Percentiles rank a stretch among this genome's conserved stretches.
These are phyloP conservation scores for Symphodus melops DNA, from an alignment of 2,113 vertebrate genomes.

Conservation along the genomic window DNA sequence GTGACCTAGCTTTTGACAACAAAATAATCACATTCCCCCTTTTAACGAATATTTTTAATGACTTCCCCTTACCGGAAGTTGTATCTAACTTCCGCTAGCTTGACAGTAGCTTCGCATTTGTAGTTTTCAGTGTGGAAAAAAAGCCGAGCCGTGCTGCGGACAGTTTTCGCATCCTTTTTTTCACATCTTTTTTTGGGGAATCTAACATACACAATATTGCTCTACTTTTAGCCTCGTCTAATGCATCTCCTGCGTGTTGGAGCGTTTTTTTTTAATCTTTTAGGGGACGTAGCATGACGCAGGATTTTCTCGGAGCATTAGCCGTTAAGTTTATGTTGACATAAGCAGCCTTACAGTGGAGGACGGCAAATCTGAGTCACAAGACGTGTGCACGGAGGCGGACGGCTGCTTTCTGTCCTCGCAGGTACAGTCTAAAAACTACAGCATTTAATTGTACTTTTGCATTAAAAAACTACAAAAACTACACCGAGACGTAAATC, in stretches of 20 bases:
- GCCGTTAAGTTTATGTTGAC: slow-evolving; percentile 59
- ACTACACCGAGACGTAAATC: too few species aligned
- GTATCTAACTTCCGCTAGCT: accelerated
- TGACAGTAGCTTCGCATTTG: neutral
- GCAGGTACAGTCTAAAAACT: slow-evolving; percentile 30
- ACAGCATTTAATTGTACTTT: neutral
- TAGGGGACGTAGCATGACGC: slow-evolving; percentile 44
- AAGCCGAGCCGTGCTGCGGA: neutral
- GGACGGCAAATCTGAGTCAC: slow-evolving; percentile 67
- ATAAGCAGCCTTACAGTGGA: slow-evolving; percentile 41
- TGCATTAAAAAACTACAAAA: too few species aligned
- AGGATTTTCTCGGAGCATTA: slow-evolving; percentile 28
- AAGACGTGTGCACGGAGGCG: slow-evolving; percentile 44
- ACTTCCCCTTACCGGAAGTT: slow-evolving; percentile 4
- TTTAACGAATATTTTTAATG: neutral
- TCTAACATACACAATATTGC: accelerated
- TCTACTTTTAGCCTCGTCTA: accelerated
- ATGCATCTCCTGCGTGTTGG: accelerated
- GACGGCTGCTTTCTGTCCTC: neutral
- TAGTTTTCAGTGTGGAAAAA: slow-evolving; percentile 15
- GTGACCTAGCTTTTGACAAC: accelerated
- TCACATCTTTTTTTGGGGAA: accelerated
- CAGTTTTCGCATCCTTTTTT: neutral
- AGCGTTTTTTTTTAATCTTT: neutral
- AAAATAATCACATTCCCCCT: neutral